Percentiles rank a stretch among this genome's conserved stretches.
phyloP scores from a whole-genome alignment of 2,888 invertebrate genomes.

The Morpho achilles region DNA sequence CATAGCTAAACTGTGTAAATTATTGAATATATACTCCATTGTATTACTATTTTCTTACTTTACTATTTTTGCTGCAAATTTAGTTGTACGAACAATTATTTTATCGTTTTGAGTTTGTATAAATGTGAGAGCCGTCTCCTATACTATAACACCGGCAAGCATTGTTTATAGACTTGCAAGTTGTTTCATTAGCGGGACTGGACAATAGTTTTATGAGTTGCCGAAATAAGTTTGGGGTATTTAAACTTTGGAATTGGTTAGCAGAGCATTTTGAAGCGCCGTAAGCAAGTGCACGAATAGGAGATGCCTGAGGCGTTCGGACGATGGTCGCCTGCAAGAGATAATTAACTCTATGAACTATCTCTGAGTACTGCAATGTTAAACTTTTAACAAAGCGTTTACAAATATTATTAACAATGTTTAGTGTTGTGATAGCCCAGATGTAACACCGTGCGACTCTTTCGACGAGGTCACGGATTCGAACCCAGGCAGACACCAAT shows the following conservation, averaged over 20 bases:
- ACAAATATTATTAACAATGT: constrained; percentile 42
- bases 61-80: too few species aligned
- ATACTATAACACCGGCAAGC: constrained; percentile 12
- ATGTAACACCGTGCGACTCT: too few species aligned
- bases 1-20: too few species aligned
- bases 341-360: constrained; percentile 75
- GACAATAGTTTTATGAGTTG: constrained; percentile 72
- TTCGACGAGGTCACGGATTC: too few species aligned
- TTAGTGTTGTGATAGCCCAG: constrained; percentile 2
- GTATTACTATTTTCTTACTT: too few species aligned
- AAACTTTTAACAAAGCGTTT: constrained; percentile 59
- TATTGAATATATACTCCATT: too few species aligned
- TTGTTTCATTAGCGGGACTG: constrained; percentile 47
- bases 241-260: constrained; percentile 71
- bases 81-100: too few species aligned
- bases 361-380: constrained; percentile 59
- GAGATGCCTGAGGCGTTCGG: constrained; percentile 51
- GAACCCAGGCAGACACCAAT: too few species aligned
- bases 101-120: not conserved
- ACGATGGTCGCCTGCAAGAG: constrained; percentile 47
- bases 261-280: constrained; percentile 61
- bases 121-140: not conserved
- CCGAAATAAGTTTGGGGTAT: constrained; percentile 68
- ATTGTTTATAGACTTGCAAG: constrained; percentile 34
- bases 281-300: constrained; percentile 37